phyloP scores from a whole-genome alignment of 2,797 vertebrate genomes.

The Carcharodon carcharias region DNA sequence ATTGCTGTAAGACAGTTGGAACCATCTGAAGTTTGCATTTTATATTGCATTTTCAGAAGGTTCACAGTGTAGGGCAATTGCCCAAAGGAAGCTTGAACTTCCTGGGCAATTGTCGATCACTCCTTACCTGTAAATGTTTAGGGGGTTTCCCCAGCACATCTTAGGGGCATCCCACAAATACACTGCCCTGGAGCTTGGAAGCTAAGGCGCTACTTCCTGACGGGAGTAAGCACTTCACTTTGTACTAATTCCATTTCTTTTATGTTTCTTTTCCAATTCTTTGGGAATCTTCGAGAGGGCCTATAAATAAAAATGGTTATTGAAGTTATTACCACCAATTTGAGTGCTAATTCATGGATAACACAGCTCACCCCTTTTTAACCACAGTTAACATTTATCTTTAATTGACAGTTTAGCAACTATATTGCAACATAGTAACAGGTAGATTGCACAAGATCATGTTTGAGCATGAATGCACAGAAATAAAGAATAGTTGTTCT shows the following conservation, averaged over 20 bases:
- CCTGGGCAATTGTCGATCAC: too few species aligned
- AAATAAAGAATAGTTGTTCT: neutral
- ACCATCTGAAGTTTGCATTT: too few species aligned
- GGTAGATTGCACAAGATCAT: neutral
- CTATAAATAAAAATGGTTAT: neutral
- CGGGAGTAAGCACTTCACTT: neutral
- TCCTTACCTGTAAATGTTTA: too few species aligned
- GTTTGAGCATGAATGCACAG: neutral
- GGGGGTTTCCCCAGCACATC: too few species aligned
- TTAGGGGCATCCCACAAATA: too few species aligned
- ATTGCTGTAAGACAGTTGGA: too few species aligned
- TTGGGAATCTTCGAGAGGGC: neutral
- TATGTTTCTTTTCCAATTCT: neutral
- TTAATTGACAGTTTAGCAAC: neutral
- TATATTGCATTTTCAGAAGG: too few species aligned
- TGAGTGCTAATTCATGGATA: neutral
- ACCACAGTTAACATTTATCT: constrained; percentile 1
- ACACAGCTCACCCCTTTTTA: neutral
- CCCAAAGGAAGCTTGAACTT: too few species aligned
- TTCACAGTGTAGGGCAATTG: too few species aligned
- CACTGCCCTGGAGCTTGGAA: too few species aligned
- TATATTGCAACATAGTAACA: neutral
- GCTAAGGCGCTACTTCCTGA: neutral
- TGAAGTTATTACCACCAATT: neutral
- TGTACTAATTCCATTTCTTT: neutral